Evolutionary conservation across 1,140 invertebrate genomes (phyloP).

Genomic region (Planococcus citri): DNA sequence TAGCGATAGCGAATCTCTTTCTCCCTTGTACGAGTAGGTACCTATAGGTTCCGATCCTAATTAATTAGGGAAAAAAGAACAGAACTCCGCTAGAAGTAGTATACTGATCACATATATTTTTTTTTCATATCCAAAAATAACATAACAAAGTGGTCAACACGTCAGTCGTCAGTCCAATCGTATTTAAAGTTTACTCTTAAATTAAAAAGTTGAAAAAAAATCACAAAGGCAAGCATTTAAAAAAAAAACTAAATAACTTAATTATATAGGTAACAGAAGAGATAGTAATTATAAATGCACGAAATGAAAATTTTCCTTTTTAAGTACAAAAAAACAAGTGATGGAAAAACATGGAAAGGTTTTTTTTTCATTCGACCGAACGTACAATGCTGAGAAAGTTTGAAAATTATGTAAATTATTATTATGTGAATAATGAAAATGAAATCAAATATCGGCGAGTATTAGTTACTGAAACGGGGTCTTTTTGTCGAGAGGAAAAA

Average conservation of each 20-base stretch:
- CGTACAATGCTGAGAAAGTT: too few relatives aligned
- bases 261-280: neutral
- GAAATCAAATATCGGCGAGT: too few relatives aligned
- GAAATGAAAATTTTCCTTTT: neutral
- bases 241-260: neutral
- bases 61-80: too few relatives aligned
- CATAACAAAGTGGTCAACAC: neutral
- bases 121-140: neutral
- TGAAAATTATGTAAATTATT: too few relatives aligned
- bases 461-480: too few relatives aligned
- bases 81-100: too few relatives aligned
- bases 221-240: neutral
- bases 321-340: neutral
- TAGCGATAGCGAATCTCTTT: too few relatives aligned
- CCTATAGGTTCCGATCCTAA: too few relatives aligned
- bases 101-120: neutral
- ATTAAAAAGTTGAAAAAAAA: neutral
- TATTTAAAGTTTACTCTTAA: neutral
- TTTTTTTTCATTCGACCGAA: too few relatives aligned
- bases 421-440: too few relatives aligned
- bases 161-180: neutral
- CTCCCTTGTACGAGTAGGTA: too few relatives aligned
- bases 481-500: neutral
- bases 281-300: neutral
- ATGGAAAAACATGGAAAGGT: too few relatives aligned